A percentile compares a stretch with the other conserved stretches of the same genome.
phyloP scores from a whole-genome alignment of 1,140 invertebrate species.

The Macrosteles quadrilineatus region DNA sequence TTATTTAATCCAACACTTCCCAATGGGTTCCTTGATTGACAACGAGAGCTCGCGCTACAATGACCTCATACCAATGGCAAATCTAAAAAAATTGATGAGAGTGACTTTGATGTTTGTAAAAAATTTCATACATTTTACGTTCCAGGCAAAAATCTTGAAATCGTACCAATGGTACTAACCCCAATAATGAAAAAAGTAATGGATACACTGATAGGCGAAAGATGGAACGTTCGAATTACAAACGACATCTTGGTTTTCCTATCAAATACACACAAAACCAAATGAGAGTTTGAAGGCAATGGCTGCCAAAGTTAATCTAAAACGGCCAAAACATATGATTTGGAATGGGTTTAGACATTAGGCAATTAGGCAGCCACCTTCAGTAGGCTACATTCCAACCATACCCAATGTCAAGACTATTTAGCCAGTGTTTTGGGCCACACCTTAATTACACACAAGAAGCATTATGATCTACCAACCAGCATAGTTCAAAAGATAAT shows the following conservation, averaged over 20 bases:
- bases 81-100: background rate
- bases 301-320: background rate
- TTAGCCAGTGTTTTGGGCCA: constrained; percentile 14
- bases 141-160: constrained; percentile 9
- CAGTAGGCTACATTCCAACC: constrained; percentile 6
- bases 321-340: background rate
- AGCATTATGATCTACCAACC: constrained; percentile 22
- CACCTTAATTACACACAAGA: constrained; percentile 11
- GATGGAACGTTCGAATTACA: constrained; percentile 3
- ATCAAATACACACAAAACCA: background rate
- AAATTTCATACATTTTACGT: background rate
- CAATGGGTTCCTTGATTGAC: too few relatives aligned
- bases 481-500: constrained; percentile 6
- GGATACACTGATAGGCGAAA: background rate
- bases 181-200: constrained; percentile 19
- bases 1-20: too few relatives aligned
- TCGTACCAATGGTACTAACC: constrained; percentile 23
- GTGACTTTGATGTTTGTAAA: background rate
- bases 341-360: background rate
- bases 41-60: too few relatives aligned
- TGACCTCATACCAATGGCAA: background rate
- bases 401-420: constrained; percentile 24
- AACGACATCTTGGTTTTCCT: constrained; percentile 1
- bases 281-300: background rate
- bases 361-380: constrained; percentile 20